Evolutionary conservation across 2,888 invertebrate genomes (phyloP).

Genomic region (Ellobium chinense): DNA sequence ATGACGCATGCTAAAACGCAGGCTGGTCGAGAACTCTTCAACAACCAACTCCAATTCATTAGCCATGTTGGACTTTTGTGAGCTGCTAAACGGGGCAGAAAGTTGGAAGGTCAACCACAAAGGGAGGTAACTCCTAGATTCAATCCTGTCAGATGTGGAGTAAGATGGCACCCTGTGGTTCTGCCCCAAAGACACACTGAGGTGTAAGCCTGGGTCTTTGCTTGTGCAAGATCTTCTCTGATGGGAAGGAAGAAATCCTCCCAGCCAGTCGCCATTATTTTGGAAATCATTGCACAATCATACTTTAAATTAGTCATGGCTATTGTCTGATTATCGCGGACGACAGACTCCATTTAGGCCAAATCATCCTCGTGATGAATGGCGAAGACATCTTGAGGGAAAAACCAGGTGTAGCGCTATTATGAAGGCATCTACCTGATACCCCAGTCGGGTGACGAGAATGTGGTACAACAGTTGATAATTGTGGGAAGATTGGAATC

Average conservation of each 20-base stretch:
- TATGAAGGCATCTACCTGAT: too few relatives aligned
- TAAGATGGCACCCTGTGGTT: not conserved
- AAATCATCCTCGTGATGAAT: not conserved
- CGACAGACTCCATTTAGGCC: not conserved
- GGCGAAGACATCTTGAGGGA: too few relatives aligned
- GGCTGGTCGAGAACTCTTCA: not conserved
- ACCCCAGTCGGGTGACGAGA: too few relatives aligned
- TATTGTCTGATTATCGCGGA: not conserved
- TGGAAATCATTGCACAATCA: not conserved
- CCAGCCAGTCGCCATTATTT: not conserved
- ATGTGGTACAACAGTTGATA: too few relatives aligned
- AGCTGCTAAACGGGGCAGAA: constrained; percentile 10
- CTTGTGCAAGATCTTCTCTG: not conserved
- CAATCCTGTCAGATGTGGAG: constrained; percentile 3
- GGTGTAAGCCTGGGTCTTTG: not conserved
- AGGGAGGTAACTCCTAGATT: not conserved
- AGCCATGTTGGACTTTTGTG: not conserved
- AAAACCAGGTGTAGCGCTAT: too few relatives aligned
- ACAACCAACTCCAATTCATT: constrained; percentile 26
- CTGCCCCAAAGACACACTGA: not conserved
- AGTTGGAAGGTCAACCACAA: not conserved
- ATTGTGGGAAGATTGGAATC: too few relatives aligned
- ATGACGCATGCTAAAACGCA: not conserved
- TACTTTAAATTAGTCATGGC: not conserved
- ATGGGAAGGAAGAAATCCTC: not conserved